Evolutionary conservation across 2,888 invertebrate species (phyloP).

Genomic region (Synergus japonicus): DNA sequence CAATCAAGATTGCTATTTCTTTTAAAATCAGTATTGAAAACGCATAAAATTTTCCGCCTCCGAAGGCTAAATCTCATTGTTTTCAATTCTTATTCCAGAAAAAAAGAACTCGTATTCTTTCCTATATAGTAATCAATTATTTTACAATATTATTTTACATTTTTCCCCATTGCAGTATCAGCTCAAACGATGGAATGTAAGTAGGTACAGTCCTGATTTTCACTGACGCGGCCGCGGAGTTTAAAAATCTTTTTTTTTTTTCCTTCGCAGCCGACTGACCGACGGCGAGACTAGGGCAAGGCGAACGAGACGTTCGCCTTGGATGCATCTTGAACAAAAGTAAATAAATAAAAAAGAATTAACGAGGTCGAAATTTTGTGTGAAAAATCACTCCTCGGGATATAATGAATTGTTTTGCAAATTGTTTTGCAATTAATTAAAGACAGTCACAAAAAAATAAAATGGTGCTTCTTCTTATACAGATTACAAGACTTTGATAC

Average conservation of each 20-base stretch:
- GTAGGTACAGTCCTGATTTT: slow-evolving; percentile 27
- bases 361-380: slow-evolving; percentile 55
- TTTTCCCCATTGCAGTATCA: neutral
- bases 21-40: slow-evolving; percentile 7
- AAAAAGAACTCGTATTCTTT: no score
- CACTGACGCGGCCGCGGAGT: slow-evolving; percentile 14
- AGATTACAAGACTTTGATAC: no score
- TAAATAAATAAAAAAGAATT: slow-evolving; percentile 43
- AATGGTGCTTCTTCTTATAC: no score
- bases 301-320: slow-evolving; percentile 60
- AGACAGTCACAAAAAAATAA: neutral
- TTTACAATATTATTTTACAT: neutral
- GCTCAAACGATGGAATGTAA: neutral
- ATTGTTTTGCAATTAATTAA: neutral
- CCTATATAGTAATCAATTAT: neutral
- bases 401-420: slow-evolving; percentile 21
- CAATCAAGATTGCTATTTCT: slow-evolving; percentile 8
- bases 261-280: slow-evolving; percentile 40
- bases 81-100: neutral
- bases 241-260: slow-evolving; percentile 52
- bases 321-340: slow-evolving; percentile 55
- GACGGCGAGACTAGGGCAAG: slow-evolving; percentile 60
- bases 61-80: neutral
- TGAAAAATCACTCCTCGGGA: neutral
- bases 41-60: slow-evolving; percentile 1